Base-by-base conservation (phyloP, 2,888 invertebrate species). In the Eustalomyia histrio region DNA sequence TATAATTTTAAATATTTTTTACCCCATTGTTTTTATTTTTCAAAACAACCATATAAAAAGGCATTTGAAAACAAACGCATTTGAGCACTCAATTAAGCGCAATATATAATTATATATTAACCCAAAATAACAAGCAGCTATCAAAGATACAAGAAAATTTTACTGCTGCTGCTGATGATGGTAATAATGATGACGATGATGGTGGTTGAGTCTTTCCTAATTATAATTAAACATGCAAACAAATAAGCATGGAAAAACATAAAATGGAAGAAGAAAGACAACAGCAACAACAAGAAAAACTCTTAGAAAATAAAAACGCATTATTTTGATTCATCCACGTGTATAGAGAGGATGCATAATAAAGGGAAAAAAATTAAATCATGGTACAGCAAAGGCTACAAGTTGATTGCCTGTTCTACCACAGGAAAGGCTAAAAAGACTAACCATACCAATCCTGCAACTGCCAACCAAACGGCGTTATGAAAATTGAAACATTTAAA, bases 401-500 rank as follows among this genome's bases (percentile, higher is more conserved):
- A 65, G 50, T 78, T 69, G 55, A 65, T 61, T 76, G 58, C 55
- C 57, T 57, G 71, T 50, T 63, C n/a, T 16, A 6, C 57, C 10
- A 53, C 17, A 55, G 39, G 2, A 29, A 47, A 52, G n/a, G 17
- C 24, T n/a, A 21, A 53, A 53, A 67, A 43, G 55, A 24, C 35
- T 35, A 39, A 14, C 47, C 29, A 5, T 12, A 17, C 29, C n/a
- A 18, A 17, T 29, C 55, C 24, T 16, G 9, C 29, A 6, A 76
- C 57, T 64, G 7, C 29, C 29, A 39, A 43, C 43, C 50, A 63
- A 53, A 55, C 67, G 12, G 29, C 67, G 21, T 43, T 35, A 76
- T 73, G 35, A 74, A 80, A 81, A 81, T 78, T 81, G 78, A 81
- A 81, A 81, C 81, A 81, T 81, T 81, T 81, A 78, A 78, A 78